A percentile compares a stretch with the other conserved stretches of the same genome.
Evolutionary conservation across 2,113 vertebrate species (phyloP).

Genomic region (Brevimyrus niger): DNA sequence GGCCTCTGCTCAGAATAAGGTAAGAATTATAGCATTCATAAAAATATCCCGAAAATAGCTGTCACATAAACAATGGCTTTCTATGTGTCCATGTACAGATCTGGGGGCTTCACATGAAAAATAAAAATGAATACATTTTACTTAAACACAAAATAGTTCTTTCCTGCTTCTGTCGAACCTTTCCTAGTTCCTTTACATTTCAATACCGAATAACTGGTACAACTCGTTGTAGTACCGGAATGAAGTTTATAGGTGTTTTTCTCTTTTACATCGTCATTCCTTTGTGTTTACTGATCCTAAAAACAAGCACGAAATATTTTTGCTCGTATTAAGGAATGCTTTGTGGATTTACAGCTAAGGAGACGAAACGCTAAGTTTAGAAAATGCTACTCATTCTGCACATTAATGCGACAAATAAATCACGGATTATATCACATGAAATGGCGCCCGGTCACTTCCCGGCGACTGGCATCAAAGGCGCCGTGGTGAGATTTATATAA

Average conservation of each 20-base stretch:
- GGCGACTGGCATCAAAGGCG: constrained; percentile 10
- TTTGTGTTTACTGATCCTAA: neutral
- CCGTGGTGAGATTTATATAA: constrained; percentile 1
- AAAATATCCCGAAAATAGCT: neutral
- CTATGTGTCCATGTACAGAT: neutral
- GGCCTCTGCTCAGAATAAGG: constrained; percentile 2
- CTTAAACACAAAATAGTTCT: neutral
- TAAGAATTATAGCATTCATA: neutral
- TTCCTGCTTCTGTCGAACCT: neutral
- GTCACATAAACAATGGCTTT: neutral
- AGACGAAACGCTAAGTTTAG: neutral
- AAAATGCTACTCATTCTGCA: constrained; percentile 2
- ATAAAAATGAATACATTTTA: neutral
- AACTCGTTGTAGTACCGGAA: neutral
- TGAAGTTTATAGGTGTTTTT: neutral
- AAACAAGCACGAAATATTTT: neutral
- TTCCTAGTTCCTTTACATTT: neutral
- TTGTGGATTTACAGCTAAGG: constrained; percentile 3
- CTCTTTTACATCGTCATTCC: neutral
- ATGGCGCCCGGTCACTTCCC: neutral
- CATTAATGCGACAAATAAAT: neutral
- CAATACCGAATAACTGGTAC: neutral
- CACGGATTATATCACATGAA: neutral
- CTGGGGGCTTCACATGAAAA: neutral
- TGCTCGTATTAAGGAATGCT: neutral